Conservation (phyloP, 2,113 vertebrate genomes). For the Poecile atricapillus region DNA sequence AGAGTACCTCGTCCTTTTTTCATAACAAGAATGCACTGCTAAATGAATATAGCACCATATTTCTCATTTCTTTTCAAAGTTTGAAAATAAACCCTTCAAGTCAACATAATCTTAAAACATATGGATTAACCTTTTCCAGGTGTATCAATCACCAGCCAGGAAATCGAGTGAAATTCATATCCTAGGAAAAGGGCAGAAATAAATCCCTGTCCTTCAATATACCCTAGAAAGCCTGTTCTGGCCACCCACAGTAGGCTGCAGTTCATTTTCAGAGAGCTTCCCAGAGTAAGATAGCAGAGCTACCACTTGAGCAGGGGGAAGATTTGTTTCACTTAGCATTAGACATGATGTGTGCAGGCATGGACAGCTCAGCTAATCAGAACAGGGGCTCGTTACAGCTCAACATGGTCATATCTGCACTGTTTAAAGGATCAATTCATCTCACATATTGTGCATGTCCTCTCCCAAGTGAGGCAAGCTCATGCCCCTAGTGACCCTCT, state of each 20-base stretch:
- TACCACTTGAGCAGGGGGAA: background rate
- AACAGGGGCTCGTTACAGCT: background rate
- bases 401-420: rapidly evolving
- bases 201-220: background rate
- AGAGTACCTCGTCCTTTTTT: background rate
- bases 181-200: background rate
- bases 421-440: background rate
- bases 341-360: background rate
- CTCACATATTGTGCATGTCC: background rate
- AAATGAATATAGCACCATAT: background rate
- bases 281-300: background rate
- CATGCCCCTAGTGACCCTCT: background rate
- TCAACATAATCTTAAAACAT: background rate
- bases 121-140: background rate
- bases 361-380: background rate
- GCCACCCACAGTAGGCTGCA: background rate
- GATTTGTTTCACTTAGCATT: background rate
- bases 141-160: background rate
- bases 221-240: background rate
- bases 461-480: background rate
- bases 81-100: background rate
- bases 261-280: background rate
- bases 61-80: background rate
- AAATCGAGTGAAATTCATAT: background rate
- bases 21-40: background rate